phyloP scores from a whole-genome alignment of 2,797 vertebrate genomes.

The Pristis pectinata region DNA sequence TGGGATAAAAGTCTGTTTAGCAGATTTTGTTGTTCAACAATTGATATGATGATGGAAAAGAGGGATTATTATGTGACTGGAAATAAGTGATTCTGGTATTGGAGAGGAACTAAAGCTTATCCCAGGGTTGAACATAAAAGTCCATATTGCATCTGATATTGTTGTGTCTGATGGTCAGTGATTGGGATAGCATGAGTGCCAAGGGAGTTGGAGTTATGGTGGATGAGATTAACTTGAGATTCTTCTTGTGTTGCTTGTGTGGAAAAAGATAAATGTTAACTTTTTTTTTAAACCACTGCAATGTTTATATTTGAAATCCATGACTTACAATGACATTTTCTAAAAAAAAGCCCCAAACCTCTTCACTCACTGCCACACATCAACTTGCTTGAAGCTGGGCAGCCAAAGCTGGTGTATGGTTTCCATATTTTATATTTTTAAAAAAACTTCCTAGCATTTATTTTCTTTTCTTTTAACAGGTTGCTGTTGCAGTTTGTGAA shows the following conservation, averaged over 20 bases:
- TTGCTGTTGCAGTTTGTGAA: constrained; percentile 79
- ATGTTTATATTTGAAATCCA: neutral
- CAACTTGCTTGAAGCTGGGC: neutral
- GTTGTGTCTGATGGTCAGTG: neutral
- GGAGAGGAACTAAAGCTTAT: neutral
- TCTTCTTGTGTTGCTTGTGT: neutral
- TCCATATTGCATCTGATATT: neutral
- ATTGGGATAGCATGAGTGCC: neutral
- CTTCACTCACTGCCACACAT: neutral
- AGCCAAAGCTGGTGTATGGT: neutral
- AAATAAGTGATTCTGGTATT: neutral
- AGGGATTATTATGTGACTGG: no score
- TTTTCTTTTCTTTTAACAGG: constrained; percentile 52
- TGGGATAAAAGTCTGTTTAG: neutral
- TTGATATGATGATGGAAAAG: neutral
- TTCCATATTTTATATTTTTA: neutral
- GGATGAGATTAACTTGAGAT: neutral
- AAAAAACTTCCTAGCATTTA: neutral
- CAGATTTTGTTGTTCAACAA: neutral
- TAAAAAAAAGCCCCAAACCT: neutral
- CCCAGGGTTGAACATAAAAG: neutral
- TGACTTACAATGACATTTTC: neutral
- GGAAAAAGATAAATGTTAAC: neutral
- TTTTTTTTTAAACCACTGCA: neutral
- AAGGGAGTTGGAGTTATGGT: neutral